These are phyloP conservation scores for Palythoa grandis DNA, from an alignment of 92 coral and sea anemone species.

Conservation along the genomic window DNA sequence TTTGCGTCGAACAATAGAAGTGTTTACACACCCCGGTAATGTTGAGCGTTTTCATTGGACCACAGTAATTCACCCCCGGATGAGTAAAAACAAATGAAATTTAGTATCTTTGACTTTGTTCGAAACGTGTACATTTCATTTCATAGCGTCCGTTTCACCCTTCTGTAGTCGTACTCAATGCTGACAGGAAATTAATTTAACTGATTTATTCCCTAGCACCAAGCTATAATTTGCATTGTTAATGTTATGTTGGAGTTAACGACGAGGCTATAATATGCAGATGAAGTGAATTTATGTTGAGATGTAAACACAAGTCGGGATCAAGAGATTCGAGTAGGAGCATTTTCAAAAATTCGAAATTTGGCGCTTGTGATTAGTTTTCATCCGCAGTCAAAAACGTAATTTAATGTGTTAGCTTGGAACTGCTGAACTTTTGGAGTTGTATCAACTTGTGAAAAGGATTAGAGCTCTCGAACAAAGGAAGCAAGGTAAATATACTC, in stretches of 20 bases:
- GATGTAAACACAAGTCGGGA: neutral
- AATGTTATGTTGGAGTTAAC: neutral
- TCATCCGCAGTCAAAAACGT: neutral
- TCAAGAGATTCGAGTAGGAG: neutral
- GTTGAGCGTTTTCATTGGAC: slow-evolving; percentile 26
- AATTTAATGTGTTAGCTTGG: neutral
- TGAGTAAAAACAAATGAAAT: slow-evolving; percentile 11
- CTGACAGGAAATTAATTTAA: neutral
- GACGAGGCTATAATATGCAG: neutral
- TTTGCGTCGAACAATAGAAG: neutral
- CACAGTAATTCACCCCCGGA: slow-evolving; percentile 20
- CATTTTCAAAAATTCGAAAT: neutral
- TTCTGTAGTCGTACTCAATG: neutral
- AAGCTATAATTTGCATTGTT: slow-evolving; percentile 4
- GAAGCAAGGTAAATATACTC: slow-evolving; percentile 7
- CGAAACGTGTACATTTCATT: slow-evolving; percentile 1
- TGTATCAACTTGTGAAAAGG: slow-evolving; percentile 31
- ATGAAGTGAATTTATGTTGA: neutral
- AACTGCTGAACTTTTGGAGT: neutral
- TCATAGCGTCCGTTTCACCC: neutral
- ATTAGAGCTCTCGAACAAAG: slow-evolving; percentile 17
- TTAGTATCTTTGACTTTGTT: slow-evolving; percentile 1
- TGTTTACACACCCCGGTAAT: neutral
- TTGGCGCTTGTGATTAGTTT: neutral
- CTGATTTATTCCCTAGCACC: neutral